Percentiles rank a stretch among this genome's conserved stretches.
Evolutionary conservation across 1,140 invertebrate species (phyloP).

Genomic region (Steinernema feltiae): DNA sequence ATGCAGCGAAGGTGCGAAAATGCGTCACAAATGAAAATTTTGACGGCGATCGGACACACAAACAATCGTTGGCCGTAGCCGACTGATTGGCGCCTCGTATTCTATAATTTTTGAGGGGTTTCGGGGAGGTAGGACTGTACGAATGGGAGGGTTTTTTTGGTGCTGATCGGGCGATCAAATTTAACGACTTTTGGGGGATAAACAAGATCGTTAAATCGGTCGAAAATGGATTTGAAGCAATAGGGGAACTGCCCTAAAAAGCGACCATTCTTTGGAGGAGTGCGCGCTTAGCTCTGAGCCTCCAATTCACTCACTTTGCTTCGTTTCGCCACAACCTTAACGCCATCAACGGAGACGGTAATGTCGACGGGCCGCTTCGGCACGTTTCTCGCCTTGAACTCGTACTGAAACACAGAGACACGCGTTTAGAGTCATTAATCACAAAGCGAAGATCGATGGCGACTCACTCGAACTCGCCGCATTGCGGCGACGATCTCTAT

Average conservation of each 20-base stretch:
- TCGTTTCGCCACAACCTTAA: conserved; percentile 76
- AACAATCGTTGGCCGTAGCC: not conserved
- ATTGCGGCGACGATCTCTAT: conserved; percentile 97
- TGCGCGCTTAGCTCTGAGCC: not conserved
- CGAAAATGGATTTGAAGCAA: not conserved
- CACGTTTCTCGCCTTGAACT: conserved; percentile 92
- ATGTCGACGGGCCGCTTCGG: conserved; percentile 95
- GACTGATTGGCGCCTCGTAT: not conserved
- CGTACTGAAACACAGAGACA: conserved; percentile 71
- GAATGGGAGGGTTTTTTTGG: too few relatives aligned
- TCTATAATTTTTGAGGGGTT: not conserved
- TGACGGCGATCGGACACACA: not conserved
- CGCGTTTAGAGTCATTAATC: conserved; percentile 14
- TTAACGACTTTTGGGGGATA: not conserved
- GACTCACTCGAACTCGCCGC: conserved; percentile 82
- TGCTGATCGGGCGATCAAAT: too few relatives aligned
- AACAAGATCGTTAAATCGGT: not conserved
- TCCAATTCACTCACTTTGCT: conserved; percentile 65
- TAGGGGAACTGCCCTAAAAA: not conserved
- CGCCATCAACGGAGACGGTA: conserved; percentile 85
- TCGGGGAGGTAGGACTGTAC: too few relatives aligned
- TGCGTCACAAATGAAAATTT: conserved; percentile 3
- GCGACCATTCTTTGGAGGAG: too few relatives aligned
- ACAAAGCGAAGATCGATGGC: not conserved
- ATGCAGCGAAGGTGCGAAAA: not conserved